Base-by-base conservation (phyloP, 1,140 invertebrate species). In the Pectinophora gossypiella region DNA sequence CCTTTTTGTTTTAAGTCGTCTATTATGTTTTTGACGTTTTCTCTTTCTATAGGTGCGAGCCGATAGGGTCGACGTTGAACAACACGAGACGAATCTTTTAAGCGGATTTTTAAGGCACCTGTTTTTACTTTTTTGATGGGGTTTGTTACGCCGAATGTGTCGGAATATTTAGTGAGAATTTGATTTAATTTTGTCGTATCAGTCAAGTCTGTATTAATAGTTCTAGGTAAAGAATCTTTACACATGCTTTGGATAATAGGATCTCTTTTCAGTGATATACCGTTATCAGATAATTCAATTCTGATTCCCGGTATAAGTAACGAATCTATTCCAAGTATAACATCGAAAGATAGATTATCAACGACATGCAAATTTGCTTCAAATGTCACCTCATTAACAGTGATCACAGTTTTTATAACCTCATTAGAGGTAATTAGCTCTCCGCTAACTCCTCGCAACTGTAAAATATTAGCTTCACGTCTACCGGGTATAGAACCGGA, bases 51-150 rank as follows among this genome's bases (percentile, higher is more conserved):
- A 47, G 59, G 48, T 0, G 72, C 52, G 13, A 81, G 47, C 43
- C 77, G 43, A 19, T 71, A 58, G 13, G 66, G 59, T 19, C 60
- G 61, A 50, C 65, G 61, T 52, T 57, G 63, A 22, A 72, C 61
- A 3, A 60, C 42, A 23, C 46, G 44, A 21, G 49, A n/a, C 4
- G 54, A 35, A 45, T 56, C 48, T 47, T 56, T 61, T 0, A 61
- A 20, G 19, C 46, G 32, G 15, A 61, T 61, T 50, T 52, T 15
- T 21, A 61, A 44, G n/a, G 13, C 7, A 19, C 42, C 42, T 20
- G 42, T 44, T 21, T 6, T 20, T 6, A 44, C 15, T 44, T 6
- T 44, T 44, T 21, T 19, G 3, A 44, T 15, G 9, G 42, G 42
- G 9, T 10, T 44, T 9, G 9, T 20, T 2, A 44, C 20, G 3